Percentiles rank a stretch among this genome's conserved stretches.
phyloP scores from a whole-genome alignment of 1,140 invertebrate genomes.

The Pseudomyrmex pallidus region DNA sequence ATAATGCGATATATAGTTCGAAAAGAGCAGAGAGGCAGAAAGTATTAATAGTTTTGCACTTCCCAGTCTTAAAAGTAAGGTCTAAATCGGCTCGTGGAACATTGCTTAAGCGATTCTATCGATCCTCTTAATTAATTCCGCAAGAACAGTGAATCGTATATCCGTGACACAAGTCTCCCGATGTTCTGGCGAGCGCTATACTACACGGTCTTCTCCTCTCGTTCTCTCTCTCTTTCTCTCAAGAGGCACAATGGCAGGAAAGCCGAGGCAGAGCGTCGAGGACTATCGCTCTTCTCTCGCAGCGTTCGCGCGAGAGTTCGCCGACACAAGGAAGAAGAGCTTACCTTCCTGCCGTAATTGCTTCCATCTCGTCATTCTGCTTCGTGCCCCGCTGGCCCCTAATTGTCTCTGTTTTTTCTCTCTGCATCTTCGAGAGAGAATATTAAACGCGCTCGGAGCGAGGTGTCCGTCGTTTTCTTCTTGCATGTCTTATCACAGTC shows the following conservation, averaged over 20 bases:
- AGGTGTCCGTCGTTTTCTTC: slow-evolving; percentile 32
- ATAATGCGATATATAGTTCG: slow-evolving; percentile 27
- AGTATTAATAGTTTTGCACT: slow-evolving; percentile 33
- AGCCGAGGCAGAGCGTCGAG: slow-evolving; percentile 20
- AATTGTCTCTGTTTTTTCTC: slow-evolving; percentile 68
- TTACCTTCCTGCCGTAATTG: slow-evolving; percentile 69
- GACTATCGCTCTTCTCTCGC: slow-evolving; percentile 59
- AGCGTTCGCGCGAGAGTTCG: slow-evolving; percentile 52
- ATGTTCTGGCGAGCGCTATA: slow-evolving; percentile 9
- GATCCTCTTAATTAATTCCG: slow-evolving; percentile 67
- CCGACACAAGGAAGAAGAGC: slow-evolving; percentile 61
- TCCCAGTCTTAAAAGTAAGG: neutral
- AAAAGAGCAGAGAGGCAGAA: neutral
- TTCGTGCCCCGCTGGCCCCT: slow-evolving; percentile 40
- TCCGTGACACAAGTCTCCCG: slow-evolving; percentile 50
- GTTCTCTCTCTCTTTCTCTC: too few relatives aligned
- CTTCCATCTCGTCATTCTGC: slow-evolving; percentile 67
- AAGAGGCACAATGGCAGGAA: slow-evolving; percentile 57
- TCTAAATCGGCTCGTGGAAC: slow-evolving; percentile 39
- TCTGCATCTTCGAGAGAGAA: slow-evolving; percentile 59
- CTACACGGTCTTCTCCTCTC: neutral
- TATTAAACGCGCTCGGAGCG: slow-evolving; percentile 47
- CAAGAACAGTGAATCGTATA: slow-evolving; percentile 59
- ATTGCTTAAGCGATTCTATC: slow-evolving; percentile 50
- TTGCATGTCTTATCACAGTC: slow-evolving; percentile 11